A percentile compares a stretch with the other conserved stretches of the same genome.
phyloP scores from a whole-genome alignment of 1,140 invertebrate genomes.

The Camponotus vicinus region DNA sequence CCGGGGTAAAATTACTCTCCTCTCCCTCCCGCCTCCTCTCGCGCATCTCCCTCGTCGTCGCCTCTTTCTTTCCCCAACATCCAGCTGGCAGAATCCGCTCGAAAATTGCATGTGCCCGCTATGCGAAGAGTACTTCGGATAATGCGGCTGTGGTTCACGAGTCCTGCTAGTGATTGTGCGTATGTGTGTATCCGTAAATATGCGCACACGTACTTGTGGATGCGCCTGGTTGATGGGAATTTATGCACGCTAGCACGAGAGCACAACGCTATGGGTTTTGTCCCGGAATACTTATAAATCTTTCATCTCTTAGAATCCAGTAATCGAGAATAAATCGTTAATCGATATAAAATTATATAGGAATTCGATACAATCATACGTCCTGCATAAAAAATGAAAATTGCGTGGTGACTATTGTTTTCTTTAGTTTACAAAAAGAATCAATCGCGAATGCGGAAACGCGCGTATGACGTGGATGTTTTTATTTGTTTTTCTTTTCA shows the following conservation, averaged over 20 bases:
- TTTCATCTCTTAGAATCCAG: neutral
- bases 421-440: conserved; percentile 13
- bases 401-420: neutral
- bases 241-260: neutral
- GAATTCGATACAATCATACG: neutral
- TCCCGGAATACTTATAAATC: neutral
- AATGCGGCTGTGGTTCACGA: conserved; percentile 69
- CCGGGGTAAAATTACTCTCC: conserved; percentile 75
- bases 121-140: conserved; percentile 76
- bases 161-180: conserved; percentile 33
- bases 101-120: conserved; percentile 79
- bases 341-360: neutral
- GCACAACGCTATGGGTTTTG: neutral
- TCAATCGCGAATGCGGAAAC: conserved; percentile 39
- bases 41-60: conserved; percentile 16
- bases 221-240: conserved; percentile 16
- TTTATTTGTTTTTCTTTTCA: conserved; percentile 3
- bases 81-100: conserved; percentile 68
- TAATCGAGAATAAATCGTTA: neutral
- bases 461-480: neutral
- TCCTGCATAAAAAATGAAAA: neutral
- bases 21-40: conserved; percentile 11
- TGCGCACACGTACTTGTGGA: neutral
- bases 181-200: neutral
- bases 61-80: conserved; percentile 61